Evolutionary conservation across 37 sponge, comb jelly and placozoan species (phyloP).

Genomic region (Tethya wilhelma): DNA sequence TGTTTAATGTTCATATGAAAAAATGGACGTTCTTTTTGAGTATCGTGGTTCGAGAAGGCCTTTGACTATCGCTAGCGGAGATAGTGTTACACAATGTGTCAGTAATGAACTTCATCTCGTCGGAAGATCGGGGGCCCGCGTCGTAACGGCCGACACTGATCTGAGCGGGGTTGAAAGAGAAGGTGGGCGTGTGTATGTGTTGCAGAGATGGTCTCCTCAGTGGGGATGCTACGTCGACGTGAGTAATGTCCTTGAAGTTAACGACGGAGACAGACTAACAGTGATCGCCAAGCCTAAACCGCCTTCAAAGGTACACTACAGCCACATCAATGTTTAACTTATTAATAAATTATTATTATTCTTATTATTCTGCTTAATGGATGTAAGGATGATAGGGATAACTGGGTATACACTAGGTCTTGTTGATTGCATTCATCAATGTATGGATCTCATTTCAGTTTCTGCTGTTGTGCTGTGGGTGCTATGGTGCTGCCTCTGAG

Average conservation of each 20-base stretch:
- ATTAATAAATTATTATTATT: no score
- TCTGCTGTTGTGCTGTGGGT: conserved; percentile 16
- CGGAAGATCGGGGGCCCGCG: conserved; percentile 4
- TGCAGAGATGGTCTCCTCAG: conserved; percentile 35
- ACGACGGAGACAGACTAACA: conserved; percentile 25
- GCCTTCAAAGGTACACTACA: conserved; percentile 23
- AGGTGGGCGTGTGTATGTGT: conserved; percentile 11
- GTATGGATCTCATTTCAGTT: not conserved
- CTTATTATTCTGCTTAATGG: no score
- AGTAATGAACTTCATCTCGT: conserved; percentile 2
- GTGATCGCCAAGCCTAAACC: conserved; percentile 24
- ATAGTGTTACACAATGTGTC: not conserved
- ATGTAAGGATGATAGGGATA: no score
- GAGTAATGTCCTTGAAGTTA: not conserved
- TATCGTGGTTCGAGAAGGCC: conserved; percentile 23
- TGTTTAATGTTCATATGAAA: not conserved
- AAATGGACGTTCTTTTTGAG: conserved; percentile 33
- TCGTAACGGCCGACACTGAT: conserved; percentile 1
- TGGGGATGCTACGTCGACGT: conserved; percentile 35
- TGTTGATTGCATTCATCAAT: not conserved
- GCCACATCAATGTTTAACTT: no score
- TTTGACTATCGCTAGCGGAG: conserved; percentile 1
- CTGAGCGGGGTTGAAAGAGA: not conserved
- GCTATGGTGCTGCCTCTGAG: not conserved
- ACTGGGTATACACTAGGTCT: no score